Evolutionary conservation across 2,888 invertebrate genomes (phyloP), one percentile per base, ranked within the genome.

Genomic region (Beris morrisii): DNA sequence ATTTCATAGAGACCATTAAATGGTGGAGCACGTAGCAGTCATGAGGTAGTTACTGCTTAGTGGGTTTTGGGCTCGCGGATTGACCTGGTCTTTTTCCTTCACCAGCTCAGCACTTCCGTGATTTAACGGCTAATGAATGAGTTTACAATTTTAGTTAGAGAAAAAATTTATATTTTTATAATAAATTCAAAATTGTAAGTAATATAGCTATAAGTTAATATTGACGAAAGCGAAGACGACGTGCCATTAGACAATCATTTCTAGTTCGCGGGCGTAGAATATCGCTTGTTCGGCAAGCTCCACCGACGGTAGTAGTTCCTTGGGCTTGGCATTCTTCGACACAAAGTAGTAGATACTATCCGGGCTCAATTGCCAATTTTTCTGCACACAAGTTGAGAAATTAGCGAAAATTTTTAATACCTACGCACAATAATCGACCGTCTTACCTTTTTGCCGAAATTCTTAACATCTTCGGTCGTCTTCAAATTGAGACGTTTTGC

Each of bases 241-340:
- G 22, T 22, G 22, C 53, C 12, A 55, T 86, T 90, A 98, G 69
- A 99, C 97, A 84, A 99, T 99, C 96, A 97, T 98, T 83, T 99
- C 98, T 73, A 99, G 86, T 84, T 99, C 97, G 76, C 92, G 88
- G 4, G 98, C 99, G 81, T 99, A 99, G 78, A 94, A 95, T 73
- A 99, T 92, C 15, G 95, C 93, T 80, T 97, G 95, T 75, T 93
- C 90, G 0, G 97, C 96, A 43, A 99, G 84, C 76, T 96, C 92
- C 38, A 87, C 84, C 6, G 97, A 95, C 0, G 97, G 97, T 72
- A 99, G 87, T 70, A 84, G 88, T 78, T 92, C 91, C 73, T 88
- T 87, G 0, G 79, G 85, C 80, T 85, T 91, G 74, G 90, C 89
- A 58, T 89, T 88, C 74, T 91, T 91, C 46, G 88, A 87, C 0